Percentiles rank a stretch among this genome's conserved stretches.
Evolutionary conservation across 2,888 invertebrate species (phyloP).

Genomic region (Ochropleura plecta): DNA sequence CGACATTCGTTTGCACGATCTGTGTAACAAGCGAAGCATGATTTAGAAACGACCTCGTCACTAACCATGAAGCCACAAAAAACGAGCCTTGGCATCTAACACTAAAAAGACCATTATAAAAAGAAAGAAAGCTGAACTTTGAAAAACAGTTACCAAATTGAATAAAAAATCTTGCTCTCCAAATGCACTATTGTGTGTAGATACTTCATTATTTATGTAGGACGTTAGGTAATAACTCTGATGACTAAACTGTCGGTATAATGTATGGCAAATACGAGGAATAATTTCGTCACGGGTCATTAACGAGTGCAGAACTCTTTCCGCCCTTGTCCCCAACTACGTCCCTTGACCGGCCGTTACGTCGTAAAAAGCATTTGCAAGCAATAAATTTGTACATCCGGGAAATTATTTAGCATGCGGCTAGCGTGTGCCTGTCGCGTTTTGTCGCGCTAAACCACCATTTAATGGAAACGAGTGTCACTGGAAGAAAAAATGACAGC

Average conservation of each 20-base stretch:
- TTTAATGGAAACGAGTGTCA: conserved; percentile 59
- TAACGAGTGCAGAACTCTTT: conserved; percentile 48
- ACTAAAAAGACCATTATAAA: conserved; percentile 55
- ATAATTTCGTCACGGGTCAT: conserved; percentile 44
- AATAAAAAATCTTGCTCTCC: conserved; percentile 45
- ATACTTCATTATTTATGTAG: conserved; percentile 14
- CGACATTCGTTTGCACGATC: conserved; percentile 17
- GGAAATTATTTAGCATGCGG: conserved; percentile 73
- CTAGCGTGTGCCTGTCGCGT: conserved; percentile 69
- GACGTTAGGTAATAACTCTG: conserved; percentile 26
- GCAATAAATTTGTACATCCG: conserved; percentile 75
- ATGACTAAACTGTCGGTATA: conserved; percentile 28
- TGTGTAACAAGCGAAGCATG: conserved; percentile 33
- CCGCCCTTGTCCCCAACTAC: conserved; percentile 35
- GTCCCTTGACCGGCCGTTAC: conserved; percentile 58
- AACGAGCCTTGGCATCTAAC: conserved; percentile 53
- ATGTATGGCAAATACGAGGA: conserved; percentile 19
- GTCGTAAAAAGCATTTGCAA: conserved; percentile 67
- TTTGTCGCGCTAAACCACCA: conserved; percentile 60
- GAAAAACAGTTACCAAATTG: conserved; percentile 48
- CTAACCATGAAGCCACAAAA: conserved; percentile 59
- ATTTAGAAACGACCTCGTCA: conserved; percentile 47
- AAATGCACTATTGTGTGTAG: conserved; percentile 39
- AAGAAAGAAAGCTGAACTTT: conserved; percentile 53
- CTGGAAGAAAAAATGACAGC: conserved; percentile 72